Evolutionary conservation across 2,888 invertebrate species (phyloP), one percentile per base, ranked within the genome.

Genomic region (Mythimna ferrago): DNA sequence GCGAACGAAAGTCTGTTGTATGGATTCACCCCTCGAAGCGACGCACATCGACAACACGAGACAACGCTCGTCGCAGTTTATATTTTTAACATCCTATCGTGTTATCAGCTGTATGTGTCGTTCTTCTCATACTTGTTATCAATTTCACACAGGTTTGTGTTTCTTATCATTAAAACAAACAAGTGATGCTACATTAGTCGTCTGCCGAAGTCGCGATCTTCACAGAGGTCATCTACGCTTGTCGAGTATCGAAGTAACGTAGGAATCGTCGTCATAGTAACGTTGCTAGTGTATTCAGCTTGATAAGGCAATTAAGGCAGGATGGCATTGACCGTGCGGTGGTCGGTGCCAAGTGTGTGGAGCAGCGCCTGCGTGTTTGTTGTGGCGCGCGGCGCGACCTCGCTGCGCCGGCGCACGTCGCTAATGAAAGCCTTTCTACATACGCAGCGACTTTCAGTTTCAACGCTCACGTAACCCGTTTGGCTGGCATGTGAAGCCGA

Each of bases 291-390:
- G 53, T 60, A 26, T 75, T 67, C 63, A 71, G 71, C 74, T 69
- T 82, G 87, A 88, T 89, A 87, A 87, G 87, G 76, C 67, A 80
- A 83, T 84, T 82, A 78, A 65, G 64, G 61, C 26, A 56, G 74
- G 72, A 82, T 85, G 90, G 85, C 90, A 89, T 87, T 90, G 90
- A 90, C 90, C 90, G 85, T 75, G 77, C 73, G 63, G 38, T 79
- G 69, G 51, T 16, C 83, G 58, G 72, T 82, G 86, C 88, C 87
- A 85, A 84, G 73, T 64, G 75, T 65, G 73, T 35, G 77, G 54
- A 14, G 51, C 73, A 51, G 71, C 54, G 61, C 76, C 71, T 75
- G 84, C 72, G 68, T 81, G 77, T 89, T 87, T 89, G 86, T 89
- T 87, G 87, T 88, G 89, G 74, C 67, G 53, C 41, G 57, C 66